These are phyloP conservation scores for Molossus molossus DNA, from an alignment of 2,797 vertebrate species.

Conservation along the genomic window DNA sequence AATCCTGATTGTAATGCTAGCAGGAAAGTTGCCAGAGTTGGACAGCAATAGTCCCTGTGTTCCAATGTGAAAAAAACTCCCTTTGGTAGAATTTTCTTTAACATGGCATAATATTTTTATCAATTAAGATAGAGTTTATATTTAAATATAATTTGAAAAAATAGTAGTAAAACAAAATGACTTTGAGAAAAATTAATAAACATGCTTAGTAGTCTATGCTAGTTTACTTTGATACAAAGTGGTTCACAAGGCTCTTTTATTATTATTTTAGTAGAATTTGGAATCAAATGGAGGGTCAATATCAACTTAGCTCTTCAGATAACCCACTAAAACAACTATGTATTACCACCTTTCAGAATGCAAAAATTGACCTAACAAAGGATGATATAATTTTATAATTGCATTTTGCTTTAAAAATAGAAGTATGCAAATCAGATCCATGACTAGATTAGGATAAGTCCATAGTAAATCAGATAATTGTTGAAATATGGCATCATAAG, in stretches of 20 bases:
- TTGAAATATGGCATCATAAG: neutral
- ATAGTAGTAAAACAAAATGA: neutral
- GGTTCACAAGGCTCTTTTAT: neutral
- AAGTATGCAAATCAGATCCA: neutral
- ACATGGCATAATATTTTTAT: neutral
- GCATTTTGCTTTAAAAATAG: slow-evolving; percentile 14
- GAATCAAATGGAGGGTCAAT: slow-evolving; percentile 6
- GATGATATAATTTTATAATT: neutral
- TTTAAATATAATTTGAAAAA: neutral
- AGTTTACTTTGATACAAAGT: neutral
- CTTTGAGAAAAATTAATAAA: neutral
- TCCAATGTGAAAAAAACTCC: neutral
- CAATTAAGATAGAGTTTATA: neutral
- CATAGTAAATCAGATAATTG: neutral
- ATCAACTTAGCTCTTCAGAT: neutral
- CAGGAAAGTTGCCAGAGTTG: slow-evolving; percentile 3
- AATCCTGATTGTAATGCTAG: neutral
- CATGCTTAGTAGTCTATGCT: neutral
- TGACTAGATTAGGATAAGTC: neutral
- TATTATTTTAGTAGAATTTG: slow-evolving; percentile 31
- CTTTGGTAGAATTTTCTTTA: neutral
- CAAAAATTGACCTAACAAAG: slow-evolving; percentile 52
- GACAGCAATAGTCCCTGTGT: neutral
- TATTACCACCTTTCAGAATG: neutral
- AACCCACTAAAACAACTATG: neutral